phyloP scores from a whole-genome alignment of 2,113 vertebrate species.

The Sebastes schlegelii region DNA sequence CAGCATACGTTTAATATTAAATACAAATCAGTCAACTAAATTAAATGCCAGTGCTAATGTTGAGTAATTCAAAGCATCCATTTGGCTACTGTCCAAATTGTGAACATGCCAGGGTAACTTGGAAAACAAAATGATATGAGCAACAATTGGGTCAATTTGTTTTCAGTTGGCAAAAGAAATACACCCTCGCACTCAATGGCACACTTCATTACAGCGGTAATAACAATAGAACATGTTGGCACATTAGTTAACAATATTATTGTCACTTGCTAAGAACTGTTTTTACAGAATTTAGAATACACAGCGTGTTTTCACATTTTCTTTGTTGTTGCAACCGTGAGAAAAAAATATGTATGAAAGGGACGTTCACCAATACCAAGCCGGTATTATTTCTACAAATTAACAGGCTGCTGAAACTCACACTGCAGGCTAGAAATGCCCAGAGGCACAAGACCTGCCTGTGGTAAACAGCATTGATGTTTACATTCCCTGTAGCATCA shows the following conservation, averaged over 20 bases:
- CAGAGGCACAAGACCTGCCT: conserved; percentile 26
- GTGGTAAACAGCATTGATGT: conserved; percentile 1
- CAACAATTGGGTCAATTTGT: conserved; percentile 41
- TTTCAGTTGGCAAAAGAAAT: conserved; percentile 30
- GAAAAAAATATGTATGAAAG: not conserved
- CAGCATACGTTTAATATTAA: conserved; percentile 4
- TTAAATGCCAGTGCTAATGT: not conserved
- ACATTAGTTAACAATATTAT: not conserved
- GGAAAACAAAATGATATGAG: conserved; percentile 35
- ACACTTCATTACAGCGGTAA: conserved; percentile 25
- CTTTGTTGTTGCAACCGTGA: not conserved
- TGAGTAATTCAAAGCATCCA: not conserved
- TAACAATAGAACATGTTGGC: not conserved
- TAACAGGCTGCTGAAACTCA: not conserved
- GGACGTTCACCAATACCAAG: not conserved
- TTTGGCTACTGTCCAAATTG: conserved; percentile 24
- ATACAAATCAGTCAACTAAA: not conserved
- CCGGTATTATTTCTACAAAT: not conserved
- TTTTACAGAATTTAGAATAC: not conserved
- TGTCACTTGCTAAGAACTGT: not conserved
- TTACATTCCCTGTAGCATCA: conserved; percentile 4
- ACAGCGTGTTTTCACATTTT: not conserved
- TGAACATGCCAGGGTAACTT: conserved; percentile 27
- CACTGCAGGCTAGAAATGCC: conserved; percentile 16
- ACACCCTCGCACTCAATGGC: not conserved